Base-by-base conservation (phyloP, 2,797 vertebrate species). In the Etheostoma perlongum region DNA sequence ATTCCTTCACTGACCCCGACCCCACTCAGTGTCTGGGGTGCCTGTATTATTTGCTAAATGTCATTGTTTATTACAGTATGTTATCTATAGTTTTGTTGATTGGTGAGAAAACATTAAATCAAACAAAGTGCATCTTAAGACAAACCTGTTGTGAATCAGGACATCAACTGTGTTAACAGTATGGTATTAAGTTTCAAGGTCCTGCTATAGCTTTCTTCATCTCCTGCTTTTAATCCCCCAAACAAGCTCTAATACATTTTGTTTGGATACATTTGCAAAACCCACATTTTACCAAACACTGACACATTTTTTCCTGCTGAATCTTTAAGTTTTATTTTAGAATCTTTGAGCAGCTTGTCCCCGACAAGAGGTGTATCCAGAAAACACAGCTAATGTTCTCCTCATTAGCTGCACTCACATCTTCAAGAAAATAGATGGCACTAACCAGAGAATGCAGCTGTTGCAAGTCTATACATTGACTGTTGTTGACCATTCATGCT, bases 301-400 rank as follows among this genome's bases (percentile, higher is more conserved):
- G 42, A 72, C 33, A 12, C 60, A 9, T 74, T 62, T 70, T 30
- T 62, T 74, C 63, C 33, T 57, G 55, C 52, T 74, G 19, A 12
- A n/a, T 49, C 36, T 65, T 52, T 7, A 57, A 14, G 6, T 36
- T 49, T 21, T 9, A 6, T 47, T 51, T 55, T 60, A 10, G n/a
- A 2, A 49, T 6, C 15, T 36, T 67, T 53, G 16, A 36, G 46
- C 33, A n/a, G 58, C 63, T 72, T 53, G 11, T 69, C 0, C 48
- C n/a, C 16, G 10, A 65, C 15, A 2, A 58, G 8, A 0, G 0
- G 9, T 61, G 14, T 40, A 40, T 3, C 10, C 36, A 40, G 36
- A 40, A 40, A 40, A 40, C 36, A 4, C 36, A 11, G 36, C 36
- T 40, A 10, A 23, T 44, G 8, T 42, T 51, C 13, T 52, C 14